Evolutionary conservation across 2,113 vertebrate genomes (phyloP), one percentile per base, ranked within the genome.

Genomic region (Chlorodrepanis virens): DNA sequence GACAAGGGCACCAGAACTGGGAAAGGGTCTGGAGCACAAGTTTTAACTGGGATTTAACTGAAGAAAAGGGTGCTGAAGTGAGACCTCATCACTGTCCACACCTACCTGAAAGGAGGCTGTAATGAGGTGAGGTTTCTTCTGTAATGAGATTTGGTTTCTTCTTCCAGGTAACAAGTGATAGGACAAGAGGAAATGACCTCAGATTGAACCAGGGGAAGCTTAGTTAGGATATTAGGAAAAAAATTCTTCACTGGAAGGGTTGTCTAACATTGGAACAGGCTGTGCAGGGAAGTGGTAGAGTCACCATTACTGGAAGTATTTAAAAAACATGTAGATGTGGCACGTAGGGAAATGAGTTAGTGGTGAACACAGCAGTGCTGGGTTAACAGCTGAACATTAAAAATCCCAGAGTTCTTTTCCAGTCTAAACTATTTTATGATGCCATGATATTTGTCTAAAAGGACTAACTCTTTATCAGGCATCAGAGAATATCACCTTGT

Each of bases 321-420:
- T 50, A 50, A 49, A 67, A 60, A 27, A 68, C 0, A 0, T 50
- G 20, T 29, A 50, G 20, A 75, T 39, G 16, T 29, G 42, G 28
- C 19, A 68, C 2, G 3, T 5, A 18, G 11, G 27, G 14, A 75
- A 44, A 81, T 22, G 27, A 71, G 9, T 39, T n/a, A 75, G 27
- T 24, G 23, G 13, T n/a, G 27, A 80, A 56, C 9, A 29, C 25
- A 24, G 42, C 29, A 72, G 25, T 17, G n/a, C 19, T 69, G 20
- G 16, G 27, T 68, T 37, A 68, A 56, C 0, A 0, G 19, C 0
- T 50, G 23, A 67, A 61, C 27, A 67, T 28, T 11, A 68, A 86
- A 40, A 65, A 61, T 33, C 18, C 21, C 17, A 33, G 33, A 54
- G 22, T 10, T 74, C 40, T 74, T 33, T 56, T 37, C 19, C 19